Evolutionary conservation across 2,888 invertebrate genomes (phyloP), one percentile per base, ranked within the genome.

Genomic region (Leucozona laternaria): DNA sequence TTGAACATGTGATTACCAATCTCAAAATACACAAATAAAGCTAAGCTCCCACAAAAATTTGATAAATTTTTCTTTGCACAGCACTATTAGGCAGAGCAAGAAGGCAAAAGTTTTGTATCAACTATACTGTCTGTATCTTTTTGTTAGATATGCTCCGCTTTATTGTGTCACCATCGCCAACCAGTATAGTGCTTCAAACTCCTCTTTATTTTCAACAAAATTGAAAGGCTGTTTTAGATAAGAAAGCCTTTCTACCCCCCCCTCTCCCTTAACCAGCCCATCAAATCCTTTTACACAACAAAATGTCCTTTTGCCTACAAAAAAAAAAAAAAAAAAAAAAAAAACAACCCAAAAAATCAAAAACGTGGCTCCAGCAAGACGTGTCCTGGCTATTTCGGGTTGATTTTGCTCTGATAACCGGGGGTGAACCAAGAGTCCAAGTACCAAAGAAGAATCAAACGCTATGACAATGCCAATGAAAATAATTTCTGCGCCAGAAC

Each of bases 391-490:
- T 78, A 73, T 80, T 85, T 85, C 55, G 48, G 66, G 73, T 79
- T 79, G 84, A 84, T 79, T 64, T 84, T 43, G 25, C 13, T 34
- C 48, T 20, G 57, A 53, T 66, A 13, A 53, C 34, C 13, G 34
- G 4, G 48, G 75, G 48, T 62, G 45, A 57, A n/a, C 62, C 55
- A 37, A 22, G 17, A 60, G 37, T 37, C 60, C 60, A 45, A 76
- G 45, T 17, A 57, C 48, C 31, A 58, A 34, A 45, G 53, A 64
- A 73, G 73, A 80, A 85, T 80, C 80, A 85, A 80, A 77, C 57
- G 77, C 77, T 77, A 80, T 43, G 68, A 80, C 80, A 85, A 85
- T 80, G 57, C 80, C 85, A 80, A 85, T 85, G 80, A 80, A 80
- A 85, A 85, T 85, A 73, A 80, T 82, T 86, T 73, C 60, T 76